A percentile compares a stretch with the other conserved stretches of the same genome.
These are phyloP conservation scores for Agrotis puta DNA, from an alignment of 2,888 invertebrate genomes.

Conservation along the genomic window DNA sequence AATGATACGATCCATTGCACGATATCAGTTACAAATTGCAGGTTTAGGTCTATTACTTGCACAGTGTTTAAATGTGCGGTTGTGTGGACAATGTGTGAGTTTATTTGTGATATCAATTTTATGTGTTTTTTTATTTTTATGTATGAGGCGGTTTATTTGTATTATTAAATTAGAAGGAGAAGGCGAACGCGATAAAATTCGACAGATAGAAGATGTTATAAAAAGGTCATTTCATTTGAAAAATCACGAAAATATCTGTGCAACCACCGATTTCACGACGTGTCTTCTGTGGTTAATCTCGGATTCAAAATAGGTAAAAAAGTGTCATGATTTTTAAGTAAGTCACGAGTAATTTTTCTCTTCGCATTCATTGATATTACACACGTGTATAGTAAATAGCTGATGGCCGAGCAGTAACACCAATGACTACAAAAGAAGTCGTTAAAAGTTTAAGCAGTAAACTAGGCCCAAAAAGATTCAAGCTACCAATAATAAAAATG, in stretches of 20 bases:
- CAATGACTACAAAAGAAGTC: neutral
- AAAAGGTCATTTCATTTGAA: too few species aligned
- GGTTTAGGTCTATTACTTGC: constrained; percentile 14
- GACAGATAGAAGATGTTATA: neutral
- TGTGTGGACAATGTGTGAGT: constrained; percentile 6
- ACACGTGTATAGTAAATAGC: neutral
- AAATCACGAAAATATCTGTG: too few species aligned
- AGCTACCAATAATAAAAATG: neutral
- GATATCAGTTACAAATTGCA: constrained; percentile 40
- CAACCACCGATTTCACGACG: neutral
- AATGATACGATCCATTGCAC: constrained; percentile 21
- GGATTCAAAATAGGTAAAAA: neutral
- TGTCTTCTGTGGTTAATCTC: neutral
- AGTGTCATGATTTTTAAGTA: neutral
- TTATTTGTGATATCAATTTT: neutral
- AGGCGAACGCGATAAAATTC: neutral
- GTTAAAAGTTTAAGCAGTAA: neutral
- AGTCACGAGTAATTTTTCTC: neutral
- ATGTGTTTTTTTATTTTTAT: neutral
- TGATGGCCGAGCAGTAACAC: neutral
- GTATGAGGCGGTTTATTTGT: neutral
- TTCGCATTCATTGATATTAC: neutral
- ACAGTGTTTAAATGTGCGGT: neutral
- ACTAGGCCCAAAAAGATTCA: neutral
- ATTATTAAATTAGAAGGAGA: neutral